phyloP scores from a whole-genome alignment of 2,113 vertebrate genomes.

The Numenius arquata region DNA sequence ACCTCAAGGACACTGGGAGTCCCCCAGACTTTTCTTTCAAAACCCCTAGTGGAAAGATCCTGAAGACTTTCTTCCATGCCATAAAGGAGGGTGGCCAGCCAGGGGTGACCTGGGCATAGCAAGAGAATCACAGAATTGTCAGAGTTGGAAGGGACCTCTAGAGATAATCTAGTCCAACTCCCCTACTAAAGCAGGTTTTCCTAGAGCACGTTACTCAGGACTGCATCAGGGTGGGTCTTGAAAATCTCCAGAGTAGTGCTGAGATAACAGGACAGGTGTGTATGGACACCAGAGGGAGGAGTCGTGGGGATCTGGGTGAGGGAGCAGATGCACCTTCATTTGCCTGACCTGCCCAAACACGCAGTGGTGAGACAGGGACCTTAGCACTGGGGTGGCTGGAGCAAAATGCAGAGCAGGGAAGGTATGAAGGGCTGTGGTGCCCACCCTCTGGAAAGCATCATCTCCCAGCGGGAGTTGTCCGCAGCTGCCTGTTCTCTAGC shows the following conservation, averaged over 20 bases:
- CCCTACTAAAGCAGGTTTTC: too few species aligned
- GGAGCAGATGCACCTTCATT: not conserved
- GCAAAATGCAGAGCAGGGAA: not conserved
- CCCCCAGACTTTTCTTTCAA: not conserved
- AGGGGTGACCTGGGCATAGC: not conserved
- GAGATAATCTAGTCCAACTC: too few species aligned
- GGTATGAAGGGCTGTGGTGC: not conserved
- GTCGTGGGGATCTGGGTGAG: not conserved
- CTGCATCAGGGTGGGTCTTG: too few species aligned
- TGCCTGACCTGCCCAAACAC: not conserved
- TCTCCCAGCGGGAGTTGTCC: not conserved
- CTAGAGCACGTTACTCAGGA: too few species aligned
- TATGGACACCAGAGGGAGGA: not conserved
- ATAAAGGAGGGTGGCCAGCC: not conserved
- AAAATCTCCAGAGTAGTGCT: too few species aligned
- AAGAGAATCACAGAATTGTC: too few species aligned
- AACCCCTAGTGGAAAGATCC: not conserved
- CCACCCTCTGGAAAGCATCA: not conserved
- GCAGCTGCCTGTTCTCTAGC: not conserved
- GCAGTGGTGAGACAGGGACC: not conserved
- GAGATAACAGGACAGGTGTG: not conserved
- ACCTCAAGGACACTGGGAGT: not conserved
- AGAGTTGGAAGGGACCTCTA: too few species aligned
- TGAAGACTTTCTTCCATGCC: not conserved
- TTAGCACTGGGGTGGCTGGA: rapidly evolving